These are phyloP conservation scores for Pissodes strobi DNA, from an alignment of 1,140 invertebrate genomes.

Conservation along the genomic window DNA sequence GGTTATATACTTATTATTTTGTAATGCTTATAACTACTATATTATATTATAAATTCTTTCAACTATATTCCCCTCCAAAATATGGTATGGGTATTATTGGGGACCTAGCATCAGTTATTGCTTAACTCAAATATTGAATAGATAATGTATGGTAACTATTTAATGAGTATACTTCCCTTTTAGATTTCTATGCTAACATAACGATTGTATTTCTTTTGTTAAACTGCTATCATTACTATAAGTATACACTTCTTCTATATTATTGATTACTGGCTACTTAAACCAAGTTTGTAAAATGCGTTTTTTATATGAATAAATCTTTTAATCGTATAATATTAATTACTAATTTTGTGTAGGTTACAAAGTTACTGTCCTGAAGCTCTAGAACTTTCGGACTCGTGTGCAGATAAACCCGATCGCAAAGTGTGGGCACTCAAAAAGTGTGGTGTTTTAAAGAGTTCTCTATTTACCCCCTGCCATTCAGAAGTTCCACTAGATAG, in stretches of 20 bases:
- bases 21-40: not conserved
- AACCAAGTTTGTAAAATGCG: no score
- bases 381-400: conserved; percentile 67
- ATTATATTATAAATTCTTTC: not conserved
- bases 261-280: no score
- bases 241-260: no score
- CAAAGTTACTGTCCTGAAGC: conserved; percentile 72
- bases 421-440: conserved; percentile 76
- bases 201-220: no score
- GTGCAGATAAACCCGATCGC: conserved; percentile 71
- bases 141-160: no score
- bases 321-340: not conserved
- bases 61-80: no score
- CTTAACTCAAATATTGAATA: no score
- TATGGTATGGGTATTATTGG: no score
- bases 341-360: conserved; percentile 50
- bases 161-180: no score
- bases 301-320: not conserved
- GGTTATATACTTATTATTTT: conserved; percentile 45
- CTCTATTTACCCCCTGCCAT: conserved; percentile 77
- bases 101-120: no score
- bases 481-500: conserved; percentile 72
- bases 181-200: no score
- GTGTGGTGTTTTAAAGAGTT: conserved; percentile 75
- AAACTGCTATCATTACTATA: no score